Evolutionary conservation across 2,113 vertebrate genomes (phyloP).

Genomic region (Catharus minimus): DNA sequence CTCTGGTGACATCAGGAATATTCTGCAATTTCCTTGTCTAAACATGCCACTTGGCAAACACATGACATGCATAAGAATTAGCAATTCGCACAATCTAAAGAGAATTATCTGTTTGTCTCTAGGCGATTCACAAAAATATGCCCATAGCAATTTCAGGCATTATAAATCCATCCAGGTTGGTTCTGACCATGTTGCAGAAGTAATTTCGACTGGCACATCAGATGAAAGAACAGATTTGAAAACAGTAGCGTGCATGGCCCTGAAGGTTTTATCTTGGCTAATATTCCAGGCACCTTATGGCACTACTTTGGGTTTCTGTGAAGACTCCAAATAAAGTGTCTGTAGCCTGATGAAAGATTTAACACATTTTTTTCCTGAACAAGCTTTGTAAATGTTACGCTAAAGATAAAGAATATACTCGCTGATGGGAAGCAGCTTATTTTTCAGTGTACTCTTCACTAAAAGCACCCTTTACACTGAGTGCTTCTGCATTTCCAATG

Average conservation of each 20-base stretch:
- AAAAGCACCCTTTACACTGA: neutral
- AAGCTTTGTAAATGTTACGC: conserved; percentile 29
- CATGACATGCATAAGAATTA: conserved; percentile 61
- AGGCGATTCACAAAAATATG: conserved; percentile 69
- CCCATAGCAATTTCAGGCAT: conserved; percentile 59
- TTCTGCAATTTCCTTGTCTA: conserved; percentile 63
- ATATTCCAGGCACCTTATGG: conserved; percentile 74
- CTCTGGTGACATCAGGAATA: conserved; percentile 19
- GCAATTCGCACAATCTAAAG: conserved; percentile 43
- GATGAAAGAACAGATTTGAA: conserved; percentile 79
- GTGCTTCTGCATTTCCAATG: neutral
- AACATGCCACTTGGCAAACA: conserved; percentile 62
- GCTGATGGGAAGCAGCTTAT: conserved; percentile 47
- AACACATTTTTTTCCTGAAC: conserved; percentile 50
- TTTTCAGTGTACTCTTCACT: neutral
- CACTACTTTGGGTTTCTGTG: conserved; percentile 49
- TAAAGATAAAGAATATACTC: conserved; percentile 23
- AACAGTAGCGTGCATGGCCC: conserved; percentile 72
- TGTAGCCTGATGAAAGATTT: conserved; percentile 62
- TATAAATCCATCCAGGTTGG: conserved; percentile 70
- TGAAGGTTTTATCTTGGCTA: conserved; percentile 75
- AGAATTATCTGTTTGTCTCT: conserved; percentile 67
- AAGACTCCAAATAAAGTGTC: conserved; percentile 63
- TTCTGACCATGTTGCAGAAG: conserved; percentile 77
- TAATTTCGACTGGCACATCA: conserved; percentile 74